phyloP scores from a whole-genome alignment of 2,888 invertebrate species.

The Brachyptera putata region DNA sequence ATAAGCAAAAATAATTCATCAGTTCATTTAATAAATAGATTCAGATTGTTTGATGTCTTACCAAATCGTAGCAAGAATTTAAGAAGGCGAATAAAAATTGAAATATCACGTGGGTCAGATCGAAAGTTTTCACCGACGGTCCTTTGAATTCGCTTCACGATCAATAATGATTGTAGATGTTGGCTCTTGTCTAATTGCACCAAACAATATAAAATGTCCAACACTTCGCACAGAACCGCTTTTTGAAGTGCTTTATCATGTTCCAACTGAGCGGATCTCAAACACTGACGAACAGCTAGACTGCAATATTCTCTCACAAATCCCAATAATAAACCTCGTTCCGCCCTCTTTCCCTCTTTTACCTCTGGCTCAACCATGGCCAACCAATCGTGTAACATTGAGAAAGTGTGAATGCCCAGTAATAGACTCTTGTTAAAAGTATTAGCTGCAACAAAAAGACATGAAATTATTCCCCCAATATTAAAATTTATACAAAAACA shows the following conservation, averaged over 20 bases:
- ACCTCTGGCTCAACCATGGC: background rate
- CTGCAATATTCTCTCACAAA: slow-evolving; percentile 27
- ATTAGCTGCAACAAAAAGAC: background rate
- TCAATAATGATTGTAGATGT: slow-evolving; percentile 16
- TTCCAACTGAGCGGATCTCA: slow-evolving; percentile 24
- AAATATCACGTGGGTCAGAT: slow-evolving; percentile 29
- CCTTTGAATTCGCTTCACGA: slow-evolving; percentile 29
- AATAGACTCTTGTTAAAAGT: slow-evolving; percentile 21
- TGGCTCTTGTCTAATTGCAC: slow-evolving; percentile 24
- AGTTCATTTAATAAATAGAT: no score
- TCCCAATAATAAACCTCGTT: slow-evolving; percentile 8
- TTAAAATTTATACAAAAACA: background rate
- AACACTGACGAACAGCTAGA: slow-evolving; percentile 26
- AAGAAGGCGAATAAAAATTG: slow-evolving; percentile 27
- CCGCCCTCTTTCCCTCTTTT: background rate
- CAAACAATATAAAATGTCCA: slow-evolving; percentile 26
- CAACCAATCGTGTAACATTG: slow-evolving; percentile 27
- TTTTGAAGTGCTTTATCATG: slow-evolving; percentile 30
- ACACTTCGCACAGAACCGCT: slow-evolving; percentile 31
- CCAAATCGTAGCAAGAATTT: slow-evolving; percentile 29
- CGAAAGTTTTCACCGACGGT: slow-evolving; percentile 27
- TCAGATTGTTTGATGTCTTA: no score
- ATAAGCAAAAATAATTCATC: no score
- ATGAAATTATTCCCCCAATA: background rate
- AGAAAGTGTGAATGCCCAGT: slow-evolving; percentile 28